Percentiles rank a stretch among this genome's conserved stretches.
These are phyloP conservation scores for Grammomys surdaster DNA, from an alignment of 2,113 vertebrate genomes.

Conservation along the genomic window DNA sequence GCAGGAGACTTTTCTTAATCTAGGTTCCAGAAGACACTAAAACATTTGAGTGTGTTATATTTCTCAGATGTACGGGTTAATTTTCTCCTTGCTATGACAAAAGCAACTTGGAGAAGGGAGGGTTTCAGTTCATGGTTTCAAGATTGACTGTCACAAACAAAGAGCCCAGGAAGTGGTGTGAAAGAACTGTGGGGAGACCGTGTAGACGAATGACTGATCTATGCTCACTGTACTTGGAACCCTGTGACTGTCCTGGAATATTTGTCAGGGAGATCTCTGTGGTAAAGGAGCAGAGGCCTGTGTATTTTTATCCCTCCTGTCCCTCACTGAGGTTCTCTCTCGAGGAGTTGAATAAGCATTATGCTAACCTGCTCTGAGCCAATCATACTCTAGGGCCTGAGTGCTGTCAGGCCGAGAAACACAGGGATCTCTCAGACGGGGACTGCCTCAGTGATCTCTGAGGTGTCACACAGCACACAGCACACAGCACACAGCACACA, in stretches of 20 bases:
- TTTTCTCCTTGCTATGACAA: background rate
- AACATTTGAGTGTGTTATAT: background rate
- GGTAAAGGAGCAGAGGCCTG: too few species aligned
- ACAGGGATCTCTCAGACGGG: background rate
- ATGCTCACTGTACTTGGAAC: background rate
- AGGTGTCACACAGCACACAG: background rate
- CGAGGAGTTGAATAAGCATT: background rate
- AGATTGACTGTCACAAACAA: too few species aligned
- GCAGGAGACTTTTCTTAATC: background rate
- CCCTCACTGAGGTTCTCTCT: background rate
- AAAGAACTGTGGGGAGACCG: background rate
- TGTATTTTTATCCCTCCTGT: too few species aligned
- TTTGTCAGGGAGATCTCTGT: background rate
- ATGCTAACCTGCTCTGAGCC: background rate
- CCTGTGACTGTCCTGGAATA: background rate
- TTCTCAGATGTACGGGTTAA: background rate
- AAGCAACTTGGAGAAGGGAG: background rate
- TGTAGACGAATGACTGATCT: too few species aligned
- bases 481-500: background rate
- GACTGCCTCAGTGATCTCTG: background rate
- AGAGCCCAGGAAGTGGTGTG: background rate
- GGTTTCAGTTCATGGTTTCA: background rate
- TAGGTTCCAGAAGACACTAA: background rate
- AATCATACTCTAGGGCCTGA: background rate
- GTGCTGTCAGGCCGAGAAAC: background rate